Percentiles rank a stretch among this genome's conserved stretches.
Conservation (phyloP, 2,797 vertebrate species). For the Falco peregrinus region DNA sequence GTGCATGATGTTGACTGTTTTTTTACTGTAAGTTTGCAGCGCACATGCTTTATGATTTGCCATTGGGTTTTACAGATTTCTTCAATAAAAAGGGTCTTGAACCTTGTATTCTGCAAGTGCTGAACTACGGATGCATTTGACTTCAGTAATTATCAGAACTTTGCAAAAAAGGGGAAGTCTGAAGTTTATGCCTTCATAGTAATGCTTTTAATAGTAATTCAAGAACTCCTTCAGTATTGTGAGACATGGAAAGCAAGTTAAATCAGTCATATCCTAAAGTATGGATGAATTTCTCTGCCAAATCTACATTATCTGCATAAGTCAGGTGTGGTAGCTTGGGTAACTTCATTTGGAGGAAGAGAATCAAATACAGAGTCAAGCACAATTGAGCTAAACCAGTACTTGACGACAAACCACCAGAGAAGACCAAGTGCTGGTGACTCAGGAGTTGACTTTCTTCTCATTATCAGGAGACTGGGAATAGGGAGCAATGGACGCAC, state of each 20-base stretch:
- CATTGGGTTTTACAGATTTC: not conserved
- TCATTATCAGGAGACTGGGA: not conserved
- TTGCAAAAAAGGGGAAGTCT: not conserved
- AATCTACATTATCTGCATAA: not conserved
- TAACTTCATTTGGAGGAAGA: not conserved
- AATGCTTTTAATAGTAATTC: not conserved
- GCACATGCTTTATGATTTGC: not conserved
- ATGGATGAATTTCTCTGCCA: not conserved
- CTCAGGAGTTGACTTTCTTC: not conserved
- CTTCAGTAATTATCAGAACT: not conserved
- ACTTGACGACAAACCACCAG: not conserved
- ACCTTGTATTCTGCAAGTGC: not conserved
- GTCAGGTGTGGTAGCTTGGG: not conserved
- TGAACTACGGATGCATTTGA: not conserved
- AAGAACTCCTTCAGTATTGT: not conserved
- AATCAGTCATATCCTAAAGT: conserved; percentile 2
- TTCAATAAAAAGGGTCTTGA: not conserved
- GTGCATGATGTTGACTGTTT: not conserved
- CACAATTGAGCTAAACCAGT: not conserved
- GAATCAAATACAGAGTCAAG: not conserved
- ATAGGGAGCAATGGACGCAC: not conserved
- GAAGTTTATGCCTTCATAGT: not conserved
- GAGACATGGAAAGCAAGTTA: not conserved
- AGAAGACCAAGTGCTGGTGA: not conserved
- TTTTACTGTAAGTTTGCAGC: not conserved